Conservation (phyloP, 2,113 vertebrate genomes). For the Pollachius pollachius region DNA sequence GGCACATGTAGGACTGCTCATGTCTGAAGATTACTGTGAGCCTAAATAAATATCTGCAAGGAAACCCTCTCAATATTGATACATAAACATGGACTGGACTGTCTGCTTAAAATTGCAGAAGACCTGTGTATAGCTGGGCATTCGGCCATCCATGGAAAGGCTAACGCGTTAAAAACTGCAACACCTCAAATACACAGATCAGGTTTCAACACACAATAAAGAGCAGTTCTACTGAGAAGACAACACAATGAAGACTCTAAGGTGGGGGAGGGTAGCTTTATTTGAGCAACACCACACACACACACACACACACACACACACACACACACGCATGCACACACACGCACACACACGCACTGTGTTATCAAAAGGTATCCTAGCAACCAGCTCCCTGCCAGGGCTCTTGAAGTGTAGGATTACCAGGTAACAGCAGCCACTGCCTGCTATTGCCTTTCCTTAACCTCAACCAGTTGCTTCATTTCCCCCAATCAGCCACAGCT, state of each 20-base stretch:
- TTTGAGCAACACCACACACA: slow-evolving; percentile 11
- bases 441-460: slow-evolving; percentile 30
- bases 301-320: slow-evolving; percentile 7
- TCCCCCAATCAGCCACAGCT: slow-evolving; percentile 10
- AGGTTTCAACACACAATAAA: background rate
- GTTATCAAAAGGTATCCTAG: slow-evolving; percentile 72
- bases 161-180: no score
- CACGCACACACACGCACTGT: slow-evolving; percentile 36
- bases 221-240: background rate
- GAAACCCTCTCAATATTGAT: background rate
- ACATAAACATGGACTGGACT: background rate
- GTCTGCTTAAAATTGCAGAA: background rate
- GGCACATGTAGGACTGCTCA: slow-evolving; percentile 7
- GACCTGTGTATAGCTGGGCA: background rate
- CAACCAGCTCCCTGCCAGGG: slow-evolving; percentile 59
- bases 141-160: background rate
- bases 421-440: slow-evolving; percentile 59
- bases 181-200: background rate
- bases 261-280: slow-evolving; percentile 38
- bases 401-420: slow-evolving; percentile 55
- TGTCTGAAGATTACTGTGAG: background rate
- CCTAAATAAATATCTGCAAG: background rate
- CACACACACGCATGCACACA: slow-evolving; percentile 21
- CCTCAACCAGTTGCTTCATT: slow-evolving; percentile 34
- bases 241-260: background rate